These are phyloP conservation scores for Bacillus rossius DNA, from an alignment of 1,140 invertebrate species.

Conservation along the genomic window DNA sequence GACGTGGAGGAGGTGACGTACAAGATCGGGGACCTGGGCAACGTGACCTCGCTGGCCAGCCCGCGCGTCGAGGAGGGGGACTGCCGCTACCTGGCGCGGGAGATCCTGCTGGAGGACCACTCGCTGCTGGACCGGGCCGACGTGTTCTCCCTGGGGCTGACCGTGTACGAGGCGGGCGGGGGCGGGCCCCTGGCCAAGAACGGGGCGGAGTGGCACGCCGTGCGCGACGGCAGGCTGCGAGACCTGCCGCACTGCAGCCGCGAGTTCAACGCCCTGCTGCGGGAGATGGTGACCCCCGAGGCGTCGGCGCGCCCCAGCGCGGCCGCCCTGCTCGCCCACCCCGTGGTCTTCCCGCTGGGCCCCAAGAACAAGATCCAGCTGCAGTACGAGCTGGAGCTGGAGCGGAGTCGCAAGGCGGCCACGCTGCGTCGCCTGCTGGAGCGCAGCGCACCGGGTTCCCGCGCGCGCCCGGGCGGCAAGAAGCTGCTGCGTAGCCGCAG, in stretches of 20 bases:
- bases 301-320: conserved; percentile 59
- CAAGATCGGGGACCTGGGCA: conserved; percentile 87
- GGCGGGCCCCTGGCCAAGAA: conserved; percentile 82
- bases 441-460: no score
- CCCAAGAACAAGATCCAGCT: conserved; percentile 73
- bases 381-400: conserved; percentile 13
- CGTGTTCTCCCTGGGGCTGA: conserved; percentile 82
- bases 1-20: conserved; percentile 73
- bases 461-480: no score
- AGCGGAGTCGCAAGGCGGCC: no score
- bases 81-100: conserved; percentile 80
- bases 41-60: conserved; percentile 78
- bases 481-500: no score
- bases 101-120: conserved; percentile 80
- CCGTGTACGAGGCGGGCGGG: conserved; percentile 71
- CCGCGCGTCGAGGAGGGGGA: conserved; percentile 90
- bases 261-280: conserved; percentile 70
- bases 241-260: conserved; percentile 55
- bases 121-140: conserved; percentile 78
- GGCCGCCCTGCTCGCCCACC: conserved; percentile 52
- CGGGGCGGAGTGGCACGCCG: conserved; percentile 78
- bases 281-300: conserved; percentile 60
- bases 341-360: conserved; percentile 59
- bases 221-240: conserved; percentile 66
- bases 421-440: no score